phyloP scores from a whole-genome alignment of 2,888 invertebrate genomes.

The Scrobipalpa costella region DNA sequence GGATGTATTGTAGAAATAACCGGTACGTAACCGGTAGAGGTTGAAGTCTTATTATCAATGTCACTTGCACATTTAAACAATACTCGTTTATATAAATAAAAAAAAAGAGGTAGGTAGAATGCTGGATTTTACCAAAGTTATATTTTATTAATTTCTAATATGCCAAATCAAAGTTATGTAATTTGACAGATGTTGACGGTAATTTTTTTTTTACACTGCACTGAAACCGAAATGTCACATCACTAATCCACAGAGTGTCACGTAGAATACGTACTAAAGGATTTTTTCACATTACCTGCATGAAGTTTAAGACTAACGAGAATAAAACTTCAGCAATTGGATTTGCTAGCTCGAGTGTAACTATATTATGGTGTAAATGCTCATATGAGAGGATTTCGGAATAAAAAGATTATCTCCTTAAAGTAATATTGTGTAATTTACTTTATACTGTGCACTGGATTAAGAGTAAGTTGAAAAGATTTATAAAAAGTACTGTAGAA shows the following conservation, averaged over 20 bases:
- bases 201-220: too few relatives aligned
- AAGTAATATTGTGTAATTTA: slow-evolving; percentile 3
- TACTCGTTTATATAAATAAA: too few relatives aligned
- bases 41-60: too few relatives aligned
- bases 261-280: background rate
- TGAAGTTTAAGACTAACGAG: slow-evolving; percentile 31
- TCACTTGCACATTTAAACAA: too few relatives aligned
- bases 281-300: slow-evolving; percentile 31
- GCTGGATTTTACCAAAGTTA: too few relatives aligned
- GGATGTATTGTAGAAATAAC: background rate
- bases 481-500: too few relatives aligned
- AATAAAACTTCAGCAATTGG: slow-evolving; percentile 24
- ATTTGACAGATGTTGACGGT: too few relatives aligned
- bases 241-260: background rate
- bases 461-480: too few relatives aligned
- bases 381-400: slow-evolving; percentile 24
- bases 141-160: background rate
- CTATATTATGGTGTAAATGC: slow-evolving; percentile 14
- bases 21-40: too few relatives aligned
- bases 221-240: background rate
- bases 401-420: slow-evolving; percentile 24
- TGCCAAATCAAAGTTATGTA: background rate
- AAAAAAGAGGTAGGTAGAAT: too few relatives aligned
- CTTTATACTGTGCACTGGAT: background rate
- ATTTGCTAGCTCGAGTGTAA: slow-evolving; percentile 21